Evolutionary conservation across 2,888 invertebrate species (phyloP), one percentile per base, ranked within the genome.

Genomic region (Polydesmus complanatus): DNA sequence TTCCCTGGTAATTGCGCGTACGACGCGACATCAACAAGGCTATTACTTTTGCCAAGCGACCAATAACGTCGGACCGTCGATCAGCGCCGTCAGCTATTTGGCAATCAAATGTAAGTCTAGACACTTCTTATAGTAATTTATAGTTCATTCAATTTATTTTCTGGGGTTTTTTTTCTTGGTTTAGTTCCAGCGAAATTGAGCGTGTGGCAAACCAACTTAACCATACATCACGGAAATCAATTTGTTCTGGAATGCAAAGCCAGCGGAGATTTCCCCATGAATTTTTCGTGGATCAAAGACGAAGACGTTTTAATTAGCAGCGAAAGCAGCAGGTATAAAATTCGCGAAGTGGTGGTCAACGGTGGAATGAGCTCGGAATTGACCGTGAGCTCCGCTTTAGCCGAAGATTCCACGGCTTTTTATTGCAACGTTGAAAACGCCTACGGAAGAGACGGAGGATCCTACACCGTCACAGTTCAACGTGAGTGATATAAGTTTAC

Each of bases 131-230:
- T 52, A 21, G 23, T 54, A 25, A 21, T n/a, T n/a, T n/a, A n/a
- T n/a, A n/a, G n/a, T n/a, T n/a, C n/a, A n/a, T n/a, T n/a, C n/a
- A n/a, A n/a, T n/a, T n/a, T n/a, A n/a, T n/a, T n/a, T n/a, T n/a
- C n/a, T n/a, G n/a, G n/a, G n/a, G n/a, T n/a, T n/a, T n/a, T n/a
- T n/a, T n/a, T n/a, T n/a, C n/a, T n/a, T n/a, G n/a, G n/a, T n/a
- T n/a, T 19, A 63, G 63, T 64, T 23, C 63, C 63, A 48, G 61
- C 63, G n/a, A 62, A 55, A 56, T 53, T 62, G 27, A 27, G 51
- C 27, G 50, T 48, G 18, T 49, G 62, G 47, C 52, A 55, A 26
- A 54, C 50, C n/a, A 60, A 61, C 26, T 21, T 63, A 19, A 62
- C 58, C 5, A 54, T 56, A 2, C 57, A 54, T 53, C 59, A 58